Percentiles rank a stretch among this genome's conserved stretches.
Conservation (phyloP, 37 sponge, comb jelly and placozoan species). For the Haliclona indistincta region DNA sequence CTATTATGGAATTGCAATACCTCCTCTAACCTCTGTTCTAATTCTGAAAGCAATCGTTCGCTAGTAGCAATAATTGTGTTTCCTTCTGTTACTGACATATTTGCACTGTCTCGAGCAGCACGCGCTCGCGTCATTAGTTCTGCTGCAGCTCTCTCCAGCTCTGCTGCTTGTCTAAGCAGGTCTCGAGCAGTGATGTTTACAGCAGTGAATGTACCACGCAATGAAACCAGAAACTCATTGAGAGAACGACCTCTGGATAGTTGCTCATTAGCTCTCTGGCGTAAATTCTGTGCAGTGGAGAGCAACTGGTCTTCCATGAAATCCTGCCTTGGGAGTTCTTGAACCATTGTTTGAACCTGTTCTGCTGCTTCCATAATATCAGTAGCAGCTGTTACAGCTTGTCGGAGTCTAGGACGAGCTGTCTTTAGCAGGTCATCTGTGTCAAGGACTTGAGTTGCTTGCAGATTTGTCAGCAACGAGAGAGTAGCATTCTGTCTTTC, state of each 20-base stretch:
- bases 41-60: neutral
- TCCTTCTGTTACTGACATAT: neutral
- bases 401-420: no score
- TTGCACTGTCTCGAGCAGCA: neutral
- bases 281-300: no score
- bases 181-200: neutral
- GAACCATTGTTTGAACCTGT: neutral
- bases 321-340: neutral
- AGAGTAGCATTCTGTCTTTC: no score
- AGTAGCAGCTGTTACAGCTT: no score
- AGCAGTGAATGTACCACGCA: neutral
- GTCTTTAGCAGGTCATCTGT: no score
- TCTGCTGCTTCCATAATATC: neutral
- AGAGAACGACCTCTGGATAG: neutral
- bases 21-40: neutral
- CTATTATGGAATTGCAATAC: neutral
- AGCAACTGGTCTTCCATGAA: no score
- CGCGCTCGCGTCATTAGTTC: neutral
- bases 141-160: neutral
- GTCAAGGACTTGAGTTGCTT: no score
- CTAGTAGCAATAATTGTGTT: neutral
- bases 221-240: neutral
- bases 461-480: no score
- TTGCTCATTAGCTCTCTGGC: neutral
- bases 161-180: neutral